Conservation (phyloP, 2,113 vertebrate genomes). For the Oceanodroma tethys region DNA sequence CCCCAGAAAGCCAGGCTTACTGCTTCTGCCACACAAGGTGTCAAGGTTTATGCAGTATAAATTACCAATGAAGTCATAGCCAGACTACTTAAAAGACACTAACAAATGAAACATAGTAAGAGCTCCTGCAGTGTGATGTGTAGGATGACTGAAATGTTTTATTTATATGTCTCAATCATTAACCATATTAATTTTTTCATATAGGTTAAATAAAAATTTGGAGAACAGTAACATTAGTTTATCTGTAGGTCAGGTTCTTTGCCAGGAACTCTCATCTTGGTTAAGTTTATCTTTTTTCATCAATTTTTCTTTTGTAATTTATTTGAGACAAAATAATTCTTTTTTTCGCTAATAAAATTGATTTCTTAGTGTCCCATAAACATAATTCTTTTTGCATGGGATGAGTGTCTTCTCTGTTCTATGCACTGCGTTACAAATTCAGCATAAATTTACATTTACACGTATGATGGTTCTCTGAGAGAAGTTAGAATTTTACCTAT, state of each 20-base stretch:
- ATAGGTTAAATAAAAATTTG: not conserved
- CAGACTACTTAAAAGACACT: not conserved
- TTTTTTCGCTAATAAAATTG: not conserved
- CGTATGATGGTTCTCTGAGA: not conserved
- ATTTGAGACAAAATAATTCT: not conserved
- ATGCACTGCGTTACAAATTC: not conserved
- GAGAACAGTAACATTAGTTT: not conserved
- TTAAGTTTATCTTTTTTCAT: not conserved
- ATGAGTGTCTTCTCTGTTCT: not conserved
- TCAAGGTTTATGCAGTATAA: not conserved
- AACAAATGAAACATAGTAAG: not conserved
- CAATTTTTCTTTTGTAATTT: not conserved
- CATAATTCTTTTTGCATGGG: not conserved
- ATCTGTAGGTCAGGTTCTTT: not conserved
- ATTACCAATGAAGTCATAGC: not conserved
- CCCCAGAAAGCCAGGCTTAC: not conserved
- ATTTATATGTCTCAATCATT: not conserved
- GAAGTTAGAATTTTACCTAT: not conserved
- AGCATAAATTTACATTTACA: not conserved
- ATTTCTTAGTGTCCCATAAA: not conserved
- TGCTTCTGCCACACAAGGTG: not conserved
- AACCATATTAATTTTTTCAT: not conserved
- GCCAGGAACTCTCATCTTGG: not conserved
- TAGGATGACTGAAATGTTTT: not conserved
- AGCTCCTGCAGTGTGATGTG: not conserved